Conservation (phyloP, 2,113 vertebrate genomes). For the Helogale parvula region DNA sequence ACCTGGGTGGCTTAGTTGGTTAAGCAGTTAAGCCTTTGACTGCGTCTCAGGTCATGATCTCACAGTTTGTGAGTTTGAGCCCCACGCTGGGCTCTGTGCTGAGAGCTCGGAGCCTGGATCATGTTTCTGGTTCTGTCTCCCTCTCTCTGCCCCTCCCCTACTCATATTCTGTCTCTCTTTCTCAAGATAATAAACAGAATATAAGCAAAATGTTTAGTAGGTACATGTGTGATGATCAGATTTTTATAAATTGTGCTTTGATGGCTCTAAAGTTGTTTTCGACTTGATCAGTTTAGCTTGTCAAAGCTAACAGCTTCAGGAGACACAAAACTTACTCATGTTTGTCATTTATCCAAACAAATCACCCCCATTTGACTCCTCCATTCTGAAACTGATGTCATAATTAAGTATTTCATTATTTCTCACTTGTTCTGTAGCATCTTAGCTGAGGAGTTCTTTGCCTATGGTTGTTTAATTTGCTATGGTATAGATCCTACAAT, state of each 20-base stretch:
- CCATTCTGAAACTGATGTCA: not conserved
- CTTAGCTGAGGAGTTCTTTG: slow-evolving; percentile 7
- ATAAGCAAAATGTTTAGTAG: not conserved
- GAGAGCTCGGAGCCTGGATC: too few relatives aligned
- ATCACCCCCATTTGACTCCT: not conserved
- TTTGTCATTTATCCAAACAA: not conserved
- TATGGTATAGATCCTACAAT: not conserved
- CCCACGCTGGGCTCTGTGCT: too few relatives aligned
- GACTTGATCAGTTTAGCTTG: not conserved
- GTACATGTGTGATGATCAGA: not conserved
- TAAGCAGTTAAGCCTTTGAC: too few relatives aligned
- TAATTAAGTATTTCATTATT: not conserved
- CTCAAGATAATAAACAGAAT: too few relatives aligned
- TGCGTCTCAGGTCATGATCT: too few relatives aligned
- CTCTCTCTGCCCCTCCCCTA: too few relatives aligned
- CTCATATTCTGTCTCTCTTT: too few relatives aligned
- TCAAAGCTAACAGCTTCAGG: not conserved
- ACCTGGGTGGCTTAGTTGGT: not conserved
- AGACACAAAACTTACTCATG: slow-evolving; percentile 41
- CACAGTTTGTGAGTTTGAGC: too few relatives aligned
- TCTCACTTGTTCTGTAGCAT: not conserved
- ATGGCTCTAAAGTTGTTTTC: slow-evolving; percentile 55
- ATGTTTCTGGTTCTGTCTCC: too few relatives aligned
- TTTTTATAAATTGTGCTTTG: slow-evolving; percentile 48
- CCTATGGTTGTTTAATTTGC: not conserved